Evolutionary conservation across 1,140 invertebrate genomes (phyloP).

Genomic region (Venturia canescens): DNA sequence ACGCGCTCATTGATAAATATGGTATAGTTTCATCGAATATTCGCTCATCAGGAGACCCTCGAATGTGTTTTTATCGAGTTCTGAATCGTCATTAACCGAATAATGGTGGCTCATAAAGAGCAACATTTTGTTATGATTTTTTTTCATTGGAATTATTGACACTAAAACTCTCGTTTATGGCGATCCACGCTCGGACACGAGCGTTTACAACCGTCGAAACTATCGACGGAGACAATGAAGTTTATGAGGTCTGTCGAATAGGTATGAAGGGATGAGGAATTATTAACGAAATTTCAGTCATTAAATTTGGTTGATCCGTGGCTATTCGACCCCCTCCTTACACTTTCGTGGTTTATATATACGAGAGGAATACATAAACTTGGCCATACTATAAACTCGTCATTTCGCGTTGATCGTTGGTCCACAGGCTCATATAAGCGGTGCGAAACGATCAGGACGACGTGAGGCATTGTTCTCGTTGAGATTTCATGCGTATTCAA

Average conservation of each 20-base stretch:
- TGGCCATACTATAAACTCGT: background rate
- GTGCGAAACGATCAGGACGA: background rate
- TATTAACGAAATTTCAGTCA: constrained; percentile 69
- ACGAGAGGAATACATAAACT: constrained; percentile 25
- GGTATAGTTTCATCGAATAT: too few species aligned
- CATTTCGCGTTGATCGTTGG: background rate
- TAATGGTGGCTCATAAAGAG: background rate
- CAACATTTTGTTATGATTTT: background rate
- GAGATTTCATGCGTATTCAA: constrained; percentile 24
- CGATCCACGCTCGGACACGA: constrained; percentile 11
- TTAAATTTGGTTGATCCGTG: constrained; percentile 57
- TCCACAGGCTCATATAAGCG: background rate
- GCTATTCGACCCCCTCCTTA: background rate
- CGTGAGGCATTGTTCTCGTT: constrained; percentile 31
- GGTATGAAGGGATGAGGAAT: constrained; percentile 36
- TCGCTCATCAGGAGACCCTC: too few species aligned
- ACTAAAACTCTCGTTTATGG: background rate
- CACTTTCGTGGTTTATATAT: constrained; percentile 6
- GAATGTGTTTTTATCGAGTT: too few species aligned
- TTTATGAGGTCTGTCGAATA: constrained; percentile 57
- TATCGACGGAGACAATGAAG: constrained; percentile 49
- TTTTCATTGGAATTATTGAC: background rate
- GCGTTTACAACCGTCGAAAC: constrained; percentile 23
- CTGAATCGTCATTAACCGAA: too few species aligned
- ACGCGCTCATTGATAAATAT: too few species aligned